These are phyloP conservation scores for Sciurus carolinensis DNA, from an alignment of 2,797 vertebrate genomes.

Conservation along the genomic window DNA sequence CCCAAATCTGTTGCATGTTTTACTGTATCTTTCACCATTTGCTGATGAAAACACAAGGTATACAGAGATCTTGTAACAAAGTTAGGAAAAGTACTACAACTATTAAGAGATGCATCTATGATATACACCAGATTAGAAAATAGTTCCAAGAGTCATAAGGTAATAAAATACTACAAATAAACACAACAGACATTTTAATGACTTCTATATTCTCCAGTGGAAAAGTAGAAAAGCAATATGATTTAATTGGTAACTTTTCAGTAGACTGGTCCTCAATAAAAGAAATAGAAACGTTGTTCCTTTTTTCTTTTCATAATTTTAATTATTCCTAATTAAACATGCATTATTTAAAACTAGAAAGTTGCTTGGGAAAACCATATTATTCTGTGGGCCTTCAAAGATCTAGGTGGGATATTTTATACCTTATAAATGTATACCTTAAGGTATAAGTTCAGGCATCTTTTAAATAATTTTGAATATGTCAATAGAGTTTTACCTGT, in stretches of 20 bases:
- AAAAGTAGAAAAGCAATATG: conserved; percentile 8
- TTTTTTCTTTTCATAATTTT: conserved; percentile 19
- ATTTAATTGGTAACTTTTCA: conserved; percentile 31
- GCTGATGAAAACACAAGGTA: not conserved
- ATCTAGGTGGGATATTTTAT: not conserved
- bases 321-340: conserved; percentile 18
- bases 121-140: not conserved
- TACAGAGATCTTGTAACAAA: not conserved
- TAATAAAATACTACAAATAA: conserved; percentile 7
- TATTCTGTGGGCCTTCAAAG: conserved; percentile 8
- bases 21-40: not conserved
- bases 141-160: not conserved
- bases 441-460: not conserved
- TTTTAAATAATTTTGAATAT: conserved; percentile 41
- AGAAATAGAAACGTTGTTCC: not conserved
- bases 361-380: not conserved
- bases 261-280: not conserved
- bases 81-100: not conserved
- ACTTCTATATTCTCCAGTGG: conserved; percentile 12
- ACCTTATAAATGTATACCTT: not conserved
- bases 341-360: not conserved
- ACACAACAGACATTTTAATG: not conserved
- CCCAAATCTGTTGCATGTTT: not conserved
- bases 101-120: not conserved
- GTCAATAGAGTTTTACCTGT: not conserved